Percentiles rank a stretch among this genome's conserved stretches.
Evolutionary conservation across 2,888 invertebrate species (phyloP).

Genomic region (Coleophora deauratella): DNA sequence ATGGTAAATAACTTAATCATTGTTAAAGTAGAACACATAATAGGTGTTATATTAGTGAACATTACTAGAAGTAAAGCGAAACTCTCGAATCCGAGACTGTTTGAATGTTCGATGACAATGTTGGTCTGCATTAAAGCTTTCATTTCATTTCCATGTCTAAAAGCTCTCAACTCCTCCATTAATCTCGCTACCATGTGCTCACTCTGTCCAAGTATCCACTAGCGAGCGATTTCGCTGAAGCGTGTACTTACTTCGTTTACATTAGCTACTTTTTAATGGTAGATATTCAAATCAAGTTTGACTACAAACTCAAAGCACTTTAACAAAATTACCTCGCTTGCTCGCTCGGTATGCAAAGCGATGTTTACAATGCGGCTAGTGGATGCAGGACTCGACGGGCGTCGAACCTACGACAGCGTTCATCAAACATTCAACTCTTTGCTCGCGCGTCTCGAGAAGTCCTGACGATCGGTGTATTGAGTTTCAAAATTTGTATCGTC

Average conservation of each 20-base stretch:
- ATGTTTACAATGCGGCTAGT: conserved; percentile 6
- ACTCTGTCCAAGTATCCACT: conserved; percentile 15
- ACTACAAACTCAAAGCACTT: too few relatives aligned
- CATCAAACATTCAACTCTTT: conserved; percentile 77
- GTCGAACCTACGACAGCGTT: conserved; percentile 55
- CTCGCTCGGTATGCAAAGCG: background rate
- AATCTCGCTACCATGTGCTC: conserved; percentile 18
- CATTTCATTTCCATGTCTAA: background rate
- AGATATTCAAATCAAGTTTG: too few relatives aligned
- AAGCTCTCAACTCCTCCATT: too few relatives aligned
- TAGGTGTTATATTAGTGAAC: too few relatives aligned
- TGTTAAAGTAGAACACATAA: background rate
- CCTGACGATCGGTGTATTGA: conserved; percentile 48
- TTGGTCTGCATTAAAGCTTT: conserved; percentile 34
- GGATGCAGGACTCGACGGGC: conserved; percentile 10
- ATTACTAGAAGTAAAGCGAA: too few relatives aligned
- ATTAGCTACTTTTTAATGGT: background rate
- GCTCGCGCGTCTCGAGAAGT: conserved; percentile 42
- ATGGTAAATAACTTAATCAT: background rate
- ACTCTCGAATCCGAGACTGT: background rate
- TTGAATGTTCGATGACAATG: conserved; percentile 73
- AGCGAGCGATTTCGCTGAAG: conserved; percentile 2
- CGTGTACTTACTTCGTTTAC: background rate
- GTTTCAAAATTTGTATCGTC: conserved; percentile 37
- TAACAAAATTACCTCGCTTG: too few relatives aligned